phyloP scores from a whole-genome alignment of 2,888 invertebrate genomes.

The Drosophila acutilabella region DNA sequence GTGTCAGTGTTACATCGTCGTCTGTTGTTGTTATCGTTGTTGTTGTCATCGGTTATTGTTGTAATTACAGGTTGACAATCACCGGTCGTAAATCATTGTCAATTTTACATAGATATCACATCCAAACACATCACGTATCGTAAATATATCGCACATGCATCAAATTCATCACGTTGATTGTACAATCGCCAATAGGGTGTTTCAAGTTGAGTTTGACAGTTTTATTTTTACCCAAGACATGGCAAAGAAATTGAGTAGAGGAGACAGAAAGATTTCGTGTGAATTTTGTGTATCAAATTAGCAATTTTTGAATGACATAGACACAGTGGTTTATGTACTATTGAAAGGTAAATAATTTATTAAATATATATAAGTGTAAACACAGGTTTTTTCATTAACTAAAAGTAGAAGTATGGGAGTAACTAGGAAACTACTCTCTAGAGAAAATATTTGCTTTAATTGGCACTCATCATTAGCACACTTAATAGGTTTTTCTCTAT shows the following conservation, averaged over 20 bases:
- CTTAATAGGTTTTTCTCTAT: too few relatives aligned
- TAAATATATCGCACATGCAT: slow-evolving; percentile 31
- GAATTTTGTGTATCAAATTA: slow-evolving; percentile 7
- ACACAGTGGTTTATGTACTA: slow-evolving; percentile 21
- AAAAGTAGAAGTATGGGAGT: too few relatives aligned
- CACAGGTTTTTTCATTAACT: too few relatives aligned
- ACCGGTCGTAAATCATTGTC: slow-evolving; percentile 70
- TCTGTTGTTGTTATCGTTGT: slow-evolving; percentile 67
- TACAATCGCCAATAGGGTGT: slow-evolving; percentile 1
- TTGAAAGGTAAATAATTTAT: neutral
- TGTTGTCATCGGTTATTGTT: slow-evolving; percentile 45
- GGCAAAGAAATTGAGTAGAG: neutral
- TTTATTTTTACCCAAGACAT: slow-evolving; percentile 63
- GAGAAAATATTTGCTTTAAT: too few relatives aligned
- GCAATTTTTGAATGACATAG: neutral
- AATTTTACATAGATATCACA: slow-evolving; percentile 66
- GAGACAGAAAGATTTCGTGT: neutral
- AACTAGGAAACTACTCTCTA: too few relatives aligned
- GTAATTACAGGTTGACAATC: slow-evolving; percentile 77
- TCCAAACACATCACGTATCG: slow-evolving; percentile 39
- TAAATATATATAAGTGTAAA: too few relatives aligned
- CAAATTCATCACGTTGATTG: slow-evolving; percentile 22
- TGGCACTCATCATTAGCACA: too few relatives aligned
- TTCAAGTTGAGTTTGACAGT: slow-evolving; percentile 50
- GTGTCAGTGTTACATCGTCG: slow-evolving; percentile 83